These are phyloP conservation scores for Paramormyrops hopkinsi DNA, from an alignment of 2,797 vertebrate species.

Conservation along the genomic window DNA sequence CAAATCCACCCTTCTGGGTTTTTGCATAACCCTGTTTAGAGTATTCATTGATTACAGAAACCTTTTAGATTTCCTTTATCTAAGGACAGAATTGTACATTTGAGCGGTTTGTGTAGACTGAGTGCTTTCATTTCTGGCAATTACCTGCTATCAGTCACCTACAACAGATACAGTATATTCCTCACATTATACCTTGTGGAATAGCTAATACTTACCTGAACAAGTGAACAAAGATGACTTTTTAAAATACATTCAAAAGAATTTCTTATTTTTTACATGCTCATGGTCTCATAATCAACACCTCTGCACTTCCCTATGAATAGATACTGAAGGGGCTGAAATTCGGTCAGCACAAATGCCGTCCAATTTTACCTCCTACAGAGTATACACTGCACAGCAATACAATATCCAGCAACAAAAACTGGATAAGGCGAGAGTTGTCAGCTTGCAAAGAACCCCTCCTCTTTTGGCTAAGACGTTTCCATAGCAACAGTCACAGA, in stretches of 20 bases:
- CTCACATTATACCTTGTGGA: neutral
- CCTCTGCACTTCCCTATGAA: constrained; percentile 15
- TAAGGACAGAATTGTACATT: neutral
- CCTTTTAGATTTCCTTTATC: neutral
- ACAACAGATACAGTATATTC: neutral
- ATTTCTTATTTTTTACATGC: neutral
- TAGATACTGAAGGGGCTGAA: neutral
- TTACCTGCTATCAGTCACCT: neutral
- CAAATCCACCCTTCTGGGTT: neutral
- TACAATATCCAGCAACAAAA: neutral
- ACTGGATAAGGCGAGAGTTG: neutral
- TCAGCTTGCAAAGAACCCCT: constrained; percentile 22
- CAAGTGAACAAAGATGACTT: neutral
- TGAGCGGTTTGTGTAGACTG: neutral
- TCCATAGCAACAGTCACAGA: constrained; percentile 42
- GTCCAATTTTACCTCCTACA: constrained; percentile 17
- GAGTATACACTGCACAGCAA: constrained; percentile 8
- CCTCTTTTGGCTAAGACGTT: constrained; percentile 30
- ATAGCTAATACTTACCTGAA: neutral
- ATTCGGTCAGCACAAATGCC: constrained; percentile 2
- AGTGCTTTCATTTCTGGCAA: neutral
- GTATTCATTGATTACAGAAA: neutral
- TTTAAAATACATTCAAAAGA: neutral
- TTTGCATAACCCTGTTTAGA: neutral
- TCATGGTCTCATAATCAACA: constrained; percentile 9